Evolutionary conservation across 2,888 invertebrate species (phyloP).

Genomic region (Euproctis similis): DNA sequence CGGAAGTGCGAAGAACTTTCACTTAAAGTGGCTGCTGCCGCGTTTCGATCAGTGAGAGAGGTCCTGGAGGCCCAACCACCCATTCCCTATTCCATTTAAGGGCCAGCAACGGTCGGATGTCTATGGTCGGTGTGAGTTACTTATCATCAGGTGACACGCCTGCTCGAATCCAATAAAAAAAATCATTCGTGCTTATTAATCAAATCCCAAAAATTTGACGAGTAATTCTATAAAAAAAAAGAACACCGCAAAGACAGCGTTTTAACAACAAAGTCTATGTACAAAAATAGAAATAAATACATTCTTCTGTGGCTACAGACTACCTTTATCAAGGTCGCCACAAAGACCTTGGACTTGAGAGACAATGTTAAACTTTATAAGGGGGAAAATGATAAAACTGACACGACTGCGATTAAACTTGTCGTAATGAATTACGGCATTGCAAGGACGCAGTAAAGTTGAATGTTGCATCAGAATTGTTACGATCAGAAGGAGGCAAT

Average conservation of each 20-base stretch:
- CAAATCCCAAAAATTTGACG: too few relatives aligned
- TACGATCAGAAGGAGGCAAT: conserved; percentile 63
- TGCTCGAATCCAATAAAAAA: too few relatives aligned
- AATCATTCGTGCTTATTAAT: too few relatives aligned
- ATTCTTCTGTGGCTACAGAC: conserved; percentile 41
- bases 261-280: conserved; percentile 25
- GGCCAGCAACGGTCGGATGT: too few relatives aligned
- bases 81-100: too few relatives aligned
- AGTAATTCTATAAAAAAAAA: too few relatives aligned
- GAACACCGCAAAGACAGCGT: conserved; percentile 2
- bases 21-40: too few relatives aligned
- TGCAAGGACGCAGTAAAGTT: conserved; percentile 76
- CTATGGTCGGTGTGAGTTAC: too few relatives aligned
- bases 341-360: conserved; percentile 56
- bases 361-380: conserved; percentile 42
- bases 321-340: conserved; percentile 55
- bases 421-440: conserved; percentile 75
- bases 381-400: conserved; percentile 60
- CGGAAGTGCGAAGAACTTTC: too few relatives aligned
- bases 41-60: too few relatives aligned
- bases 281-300: conserved; percentile 30
- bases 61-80: too few relatives aligned
- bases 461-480: conserved; percentile 72
- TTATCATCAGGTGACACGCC: too few relatives aligned
- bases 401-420: conserved; percentile 59